Evolutionary conservation across 1,140 invertebrate species (phyloP), one percentile per base, ranked within the genome.

Genomic region (Cotesia vestalis): DNA sequence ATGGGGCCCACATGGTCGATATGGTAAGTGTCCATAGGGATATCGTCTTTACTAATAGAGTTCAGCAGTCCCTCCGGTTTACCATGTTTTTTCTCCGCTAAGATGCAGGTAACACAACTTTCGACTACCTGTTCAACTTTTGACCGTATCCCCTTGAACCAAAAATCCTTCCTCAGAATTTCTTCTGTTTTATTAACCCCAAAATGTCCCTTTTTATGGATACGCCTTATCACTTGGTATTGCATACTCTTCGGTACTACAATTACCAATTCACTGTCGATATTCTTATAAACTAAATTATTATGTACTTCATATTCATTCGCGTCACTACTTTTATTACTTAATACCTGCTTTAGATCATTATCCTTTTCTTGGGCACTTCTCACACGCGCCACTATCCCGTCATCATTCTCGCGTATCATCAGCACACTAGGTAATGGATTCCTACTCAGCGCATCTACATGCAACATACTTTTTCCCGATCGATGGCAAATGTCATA

Each of bases 131-230:
- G 75, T 46, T 60, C 12, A 3, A 61, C 34, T n/a, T 60, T 69
- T n/a, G 34, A 2, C 20, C 55, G 4, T 35, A 74, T 35, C 11
- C 51, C 46, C 4, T 14, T 27, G 11, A 74, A 61, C 73, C 67
- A 74, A 11, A 53, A 69, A 8, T 73, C 67, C 27, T 40, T 52
- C 14, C 40, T 52, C 4, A 73, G 3, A 27, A 81, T 12, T 51
- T 81, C 80, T 71, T 82, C 77, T 2, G 78, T 84, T 73, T 85
- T 86, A 35, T 12, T 73, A 14, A 76, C 69, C 4, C 69, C 73
- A 75, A 85, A 83, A 78, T 85, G 80, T 17, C 81, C 82, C 69
- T 76, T 74, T 27, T 78, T 74, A 46, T 84, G 82, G 9, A 76
- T 66, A 8, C 36, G 59, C 14, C 51, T 52, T 11, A 75, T 77